Evolutionary conservation across 2,113 vertebrate genomes (phyloP).

Genomic region (Brachirus orientalis): DNA sequence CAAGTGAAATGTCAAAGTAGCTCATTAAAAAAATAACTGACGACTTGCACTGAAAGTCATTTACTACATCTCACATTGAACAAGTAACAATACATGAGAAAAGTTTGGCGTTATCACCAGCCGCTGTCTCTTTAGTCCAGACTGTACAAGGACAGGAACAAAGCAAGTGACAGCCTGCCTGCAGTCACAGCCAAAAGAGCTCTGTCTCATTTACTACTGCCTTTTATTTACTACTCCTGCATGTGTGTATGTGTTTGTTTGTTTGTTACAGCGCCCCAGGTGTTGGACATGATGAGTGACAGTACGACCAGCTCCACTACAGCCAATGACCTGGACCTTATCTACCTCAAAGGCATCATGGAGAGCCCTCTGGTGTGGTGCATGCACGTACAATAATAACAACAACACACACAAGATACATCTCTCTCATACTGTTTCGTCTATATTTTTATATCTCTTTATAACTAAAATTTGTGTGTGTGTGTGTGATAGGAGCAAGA

Average conservation of each 20-base stretch:
- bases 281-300: constrained; percentile 89
- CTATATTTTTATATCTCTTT: background rate
- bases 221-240: background rate
- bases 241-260: constrained; percentile 23
- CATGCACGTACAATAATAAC: background rate
- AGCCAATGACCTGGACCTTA: constrained; percentile 92
- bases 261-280: constrained; percentile 81
- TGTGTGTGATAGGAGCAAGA: constrained; percentile 84
- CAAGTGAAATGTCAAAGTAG: background rate
- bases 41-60: no score
- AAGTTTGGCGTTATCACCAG: no score
- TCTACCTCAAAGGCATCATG: constrained; percentile 97
- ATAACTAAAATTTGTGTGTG: no score
- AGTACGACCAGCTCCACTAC: constrained; percentile 88
- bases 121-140: no score
- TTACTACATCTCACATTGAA: no score
- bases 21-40: no score
- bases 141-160: background rate
- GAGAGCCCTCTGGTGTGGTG: constrained; percentile 89
- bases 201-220: no score
- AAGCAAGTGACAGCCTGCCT: no score
- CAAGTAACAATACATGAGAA: no score
- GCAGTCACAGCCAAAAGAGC: no score
- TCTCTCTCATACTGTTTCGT: background rate
- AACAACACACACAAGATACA: background rate